A percentile compares a stretch with the other conserved stretches of the same genome.
Evolutionary conservation across 2,888 invertebrate genomes (phyloP).

Genomic region (Panorpa germanica): DNA sequence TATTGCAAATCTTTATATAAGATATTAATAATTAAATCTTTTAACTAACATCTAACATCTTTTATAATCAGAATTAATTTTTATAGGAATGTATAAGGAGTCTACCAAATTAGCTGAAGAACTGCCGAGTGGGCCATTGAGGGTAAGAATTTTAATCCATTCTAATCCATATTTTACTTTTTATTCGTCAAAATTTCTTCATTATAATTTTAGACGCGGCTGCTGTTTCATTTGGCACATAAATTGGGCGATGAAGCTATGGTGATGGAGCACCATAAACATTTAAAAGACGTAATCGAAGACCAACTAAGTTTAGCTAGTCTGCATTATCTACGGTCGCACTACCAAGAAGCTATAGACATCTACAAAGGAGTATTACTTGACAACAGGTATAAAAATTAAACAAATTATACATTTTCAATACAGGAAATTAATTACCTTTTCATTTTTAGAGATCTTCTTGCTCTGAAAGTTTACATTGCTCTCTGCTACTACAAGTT

Average conservation of each 20-base stretch:
- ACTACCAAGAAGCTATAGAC: constrained; percentile 97
- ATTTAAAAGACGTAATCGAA: constrained; percentile 72
- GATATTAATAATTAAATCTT: constrained; percentile 1
- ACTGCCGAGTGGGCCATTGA: constrained; percentile 42
- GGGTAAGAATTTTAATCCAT: constrained; percentile 19
- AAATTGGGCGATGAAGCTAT: constrained; percentile 78
- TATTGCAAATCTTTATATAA: constrained; percentile 5
- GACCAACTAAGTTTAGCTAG: constrained; percentile 93
- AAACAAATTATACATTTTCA: constrained; percentile 17
- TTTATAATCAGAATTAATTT: not conserved
- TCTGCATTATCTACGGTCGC: constrained; percentile 86
- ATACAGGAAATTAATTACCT: constrained; percentile 3
- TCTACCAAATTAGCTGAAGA: constrained; percentile 43
- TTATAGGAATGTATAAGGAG: constrained; percentile 39
- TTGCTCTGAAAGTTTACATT: constrained; percentile 92
- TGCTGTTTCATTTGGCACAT: constrained; percentile 85
- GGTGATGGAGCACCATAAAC: constrained; percentile 66
- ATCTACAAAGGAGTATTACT: constrained; percentile 87
- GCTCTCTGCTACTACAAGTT: constrained; percentile 96
- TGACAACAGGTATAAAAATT: constrained; percentile 56
- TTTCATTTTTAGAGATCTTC: constrained; percentile 46
- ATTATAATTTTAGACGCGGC: constrained; percentile 41
- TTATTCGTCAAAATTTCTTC: not conserved
- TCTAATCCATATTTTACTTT: not conserved
- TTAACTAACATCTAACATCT: not conserved